Conservation (phyloP, 1,140 invertebrate species). For the Bombus balteatus region DNA sequence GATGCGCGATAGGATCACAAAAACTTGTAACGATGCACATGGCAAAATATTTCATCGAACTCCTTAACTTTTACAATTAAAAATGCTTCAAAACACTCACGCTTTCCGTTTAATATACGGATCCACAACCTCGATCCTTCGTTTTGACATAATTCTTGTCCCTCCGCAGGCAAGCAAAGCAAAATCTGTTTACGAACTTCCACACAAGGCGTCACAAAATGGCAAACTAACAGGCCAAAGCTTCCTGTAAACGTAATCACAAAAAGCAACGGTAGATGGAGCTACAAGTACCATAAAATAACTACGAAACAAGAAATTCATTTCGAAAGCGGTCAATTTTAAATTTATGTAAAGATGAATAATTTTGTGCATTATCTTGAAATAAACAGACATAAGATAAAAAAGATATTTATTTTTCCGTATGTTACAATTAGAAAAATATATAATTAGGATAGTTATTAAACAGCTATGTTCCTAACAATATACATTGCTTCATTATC, state of each 20-base stretch:
- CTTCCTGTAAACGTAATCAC: slow-evolving; percentile 37
- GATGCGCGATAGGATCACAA: slow-evolving; percentile 31
- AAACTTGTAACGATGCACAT: slow-evolving; percentile 66
- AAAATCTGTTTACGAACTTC: slow-evolving; percentile 70
- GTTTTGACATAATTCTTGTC: slow-evolving; percentile 87
- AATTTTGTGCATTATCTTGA: background rate
- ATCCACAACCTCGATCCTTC: slow-evolving; percentile 92
- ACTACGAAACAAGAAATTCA: background rate
- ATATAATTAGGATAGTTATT: slow-evolving; percentile 36
- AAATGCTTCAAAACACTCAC: slow-evolving; percentile 81
- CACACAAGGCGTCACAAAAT: slow-evolving; percentile 80
- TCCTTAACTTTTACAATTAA: background rate
- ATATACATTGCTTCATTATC: slow-evolving; percentile 93
- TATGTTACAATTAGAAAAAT: slow-evolving; percentile 53
- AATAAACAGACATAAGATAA: background rate
- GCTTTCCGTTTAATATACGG: slow-evolving; percentile 90
- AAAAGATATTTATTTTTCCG: slow-evolving; percentile 45
- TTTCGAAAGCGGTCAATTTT: background rate
- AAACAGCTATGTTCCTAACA: slow-evolving; percentile 85
- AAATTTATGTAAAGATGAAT: slow-evolving; percentile 7
- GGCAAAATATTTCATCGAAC: slow-evolving; percentile 53
- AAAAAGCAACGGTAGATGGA: slow-evolving; percentile 48
- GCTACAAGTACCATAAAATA: background rate
- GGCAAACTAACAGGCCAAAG: slow-evolving; percentile 71
- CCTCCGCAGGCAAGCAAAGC: slow-evolving; percentile 48